Percentiles rank a stretch among this genome's conserved stretches.
Conservation (phyloP, 53 echinoderm and acorn worm genomes). For the Glandiceps talaboti region DNA sequence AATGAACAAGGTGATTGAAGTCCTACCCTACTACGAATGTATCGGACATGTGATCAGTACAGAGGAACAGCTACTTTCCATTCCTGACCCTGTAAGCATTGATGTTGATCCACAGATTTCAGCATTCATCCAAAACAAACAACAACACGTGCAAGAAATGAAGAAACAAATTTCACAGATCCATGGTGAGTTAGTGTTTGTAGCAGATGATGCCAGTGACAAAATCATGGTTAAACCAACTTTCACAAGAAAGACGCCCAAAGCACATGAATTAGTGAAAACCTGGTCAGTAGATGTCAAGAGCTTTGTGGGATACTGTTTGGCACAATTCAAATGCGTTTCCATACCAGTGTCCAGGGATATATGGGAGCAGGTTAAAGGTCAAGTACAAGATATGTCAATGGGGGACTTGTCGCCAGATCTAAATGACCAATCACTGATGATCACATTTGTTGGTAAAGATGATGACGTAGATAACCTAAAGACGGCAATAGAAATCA, state of each 20-base stretch:
- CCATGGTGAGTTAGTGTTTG: not conserved
- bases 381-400: not conserved
- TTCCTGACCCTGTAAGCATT: not conserved
- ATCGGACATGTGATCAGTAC: not conserved
- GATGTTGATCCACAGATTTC: not conserved
- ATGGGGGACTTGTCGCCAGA: not conserved
- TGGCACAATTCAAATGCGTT: conserved; percentile 3
- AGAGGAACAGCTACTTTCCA: not conserved
- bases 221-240: not conserved
- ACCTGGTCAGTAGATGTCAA: conserved; percentile 10
- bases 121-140: not conserved
- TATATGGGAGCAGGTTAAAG: not conserved
- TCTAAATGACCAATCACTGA: not conserved
- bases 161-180: not conserved
- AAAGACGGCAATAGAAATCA: not conserved
- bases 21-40: not conserved
- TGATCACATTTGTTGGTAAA: conserved; percentile 12
- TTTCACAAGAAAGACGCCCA: not conserved
- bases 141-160: not conserved
- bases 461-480: conserved; percentile 6
- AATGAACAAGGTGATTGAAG: not conserved
- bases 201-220: not conserved
- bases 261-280: not conserved
- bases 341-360: conserved; percentile 5
- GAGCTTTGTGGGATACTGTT: not conserved